phyloP scores from a whole-genome alignment of 2,113 vertebrate species.

The Spea multiplicata region DNA sequence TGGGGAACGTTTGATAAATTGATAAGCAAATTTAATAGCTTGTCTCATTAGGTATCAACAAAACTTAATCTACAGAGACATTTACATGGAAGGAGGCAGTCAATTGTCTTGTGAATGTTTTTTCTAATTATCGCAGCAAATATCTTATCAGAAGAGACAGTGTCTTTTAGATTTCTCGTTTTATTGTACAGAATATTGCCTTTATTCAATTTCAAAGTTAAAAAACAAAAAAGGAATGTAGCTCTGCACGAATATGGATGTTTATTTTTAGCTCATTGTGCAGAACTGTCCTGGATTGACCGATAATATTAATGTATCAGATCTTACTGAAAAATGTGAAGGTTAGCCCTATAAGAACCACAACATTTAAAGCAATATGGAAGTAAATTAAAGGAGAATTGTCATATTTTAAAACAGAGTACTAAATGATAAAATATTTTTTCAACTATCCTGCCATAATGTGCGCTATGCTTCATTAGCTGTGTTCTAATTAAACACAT shows the following conservation, averaged over 20 bases:
- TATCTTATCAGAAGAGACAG: slow-evolving; percentile 51
- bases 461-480: too few relatives aligned
- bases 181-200: neutral
- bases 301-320: slow-evolving; percentile 44
- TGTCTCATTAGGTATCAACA: slow-evolving; percentile 66
- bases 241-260: neutral
- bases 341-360: neutral
- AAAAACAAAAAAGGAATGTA: neutral
- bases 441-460: too few relatives aligned
- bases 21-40: slow-evolving; percentile 65
- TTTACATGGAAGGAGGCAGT: slow-evolving; percentile 58
- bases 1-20: slow-evolving; percentile 69
- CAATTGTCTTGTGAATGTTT: slow-evolving; percentile 49
- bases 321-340: slow-evolving; percentile 24
- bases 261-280: slow-evolving; percentile 35
- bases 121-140: slow-evolving; percentile 53
- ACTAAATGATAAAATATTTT: too few relatives aligned
- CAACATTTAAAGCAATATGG: too few relatives aligned
- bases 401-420: too few relatives aligned
- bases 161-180: slow-evolving; percentile 39
- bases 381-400: too few relatives aligned
- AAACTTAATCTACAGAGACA: slow-evolving; percentile 63
- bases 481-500: too few relatives aligned
- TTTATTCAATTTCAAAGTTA: slow-evolving; percentile 10
- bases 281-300: slow-evolving; percentile 29